These are phyloP conservation scores for Isoperla grammatica DNA, from an alignment of 2,888 invertebrate species.

Conservation along the genomic window DNA sequence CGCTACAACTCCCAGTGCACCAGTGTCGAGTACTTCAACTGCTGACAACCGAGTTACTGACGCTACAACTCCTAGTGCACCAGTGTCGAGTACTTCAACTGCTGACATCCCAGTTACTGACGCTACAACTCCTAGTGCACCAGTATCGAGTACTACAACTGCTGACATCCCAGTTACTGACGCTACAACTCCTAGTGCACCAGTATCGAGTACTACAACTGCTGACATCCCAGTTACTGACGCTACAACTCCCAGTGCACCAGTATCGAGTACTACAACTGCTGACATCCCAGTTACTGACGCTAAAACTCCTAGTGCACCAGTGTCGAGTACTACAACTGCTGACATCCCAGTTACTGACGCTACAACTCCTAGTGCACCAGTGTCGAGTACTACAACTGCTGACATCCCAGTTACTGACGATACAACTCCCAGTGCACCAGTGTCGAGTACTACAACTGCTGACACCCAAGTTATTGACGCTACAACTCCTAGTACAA, in stretches of 20 bases:
- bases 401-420: no score
- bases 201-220: background rate
- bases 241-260: background rate
- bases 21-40: no score
- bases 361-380: background rate
- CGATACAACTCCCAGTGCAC: no score
- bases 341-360: background rate
- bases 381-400: background rate
- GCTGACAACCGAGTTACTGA: no score
- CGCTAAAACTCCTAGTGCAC: background rate
- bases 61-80: background rate
- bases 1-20: no score
- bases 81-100: background rate
- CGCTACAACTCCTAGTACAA: no score
- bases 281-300: background rate
- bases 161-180: background rate
- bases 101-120: no score
- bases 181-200: background rate
- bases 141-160: background rate
- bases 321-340: background rate
- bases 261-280: background rate
- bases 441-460: background rate
- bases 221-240: background rate
- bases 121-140: no score
- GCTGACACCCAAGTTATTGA: background rate